Evolutionary conservation across 2,797 vertebrate genomes (phyloP), one percentile per base, ranked within the genome.

Genomic region (Pogonophryne albipinna): DNA sequence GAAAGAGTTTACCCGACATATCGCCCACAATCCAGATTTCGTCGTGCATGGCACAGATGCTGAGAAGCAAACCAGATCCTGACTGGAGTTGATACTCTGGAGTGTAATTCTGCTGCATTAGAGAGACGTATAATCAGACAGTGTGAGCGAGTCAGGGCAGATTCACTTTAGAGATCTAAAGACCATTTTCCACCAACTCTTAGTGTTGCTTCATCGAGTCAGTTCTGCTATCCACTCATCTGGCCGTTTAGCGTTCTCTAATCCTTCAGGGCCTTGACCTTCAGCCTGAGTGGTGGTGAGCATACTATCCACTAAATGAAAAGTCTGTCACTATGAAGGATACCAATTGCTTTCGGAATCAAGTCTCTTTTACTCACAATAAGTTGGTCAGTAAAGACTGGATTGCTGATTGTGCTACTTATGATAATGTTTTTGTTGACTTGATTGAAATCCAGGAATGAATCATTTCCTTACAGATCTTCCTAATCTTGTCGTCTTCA

Each of bases 211-310:
- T 83, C 72, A 67, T 19, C 50, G 69, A 69, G 17, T 69, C 56
- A 1, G 11, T 62, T 77, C 86, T 85, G 81, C 83, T 70, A 65
- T 88, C 66, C 63, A 10, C 79, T 83, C 83, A 87, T 91, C 83
- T 65, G 41, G 63, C 68, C 38, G 70, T 90, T 81, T 76, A 81
- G 69, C 49, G 19, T 84, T 68, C 78, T 64, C 45, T 93, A 92
- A 93, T 93, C 91, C 85, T 66, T 15, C 14, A 0, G 59, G 74
- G 84, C 60, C 85, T 74, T 80, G 85, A 90, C 82, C 85, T 87
- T 82, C 65, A 84, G 20, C 55, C 64, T 51, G 56, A 82, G 58
- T 66, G 44, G 74, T 79, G 82, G 79, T 84, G 77, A 80, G 57
- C 63, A 64, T 63, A 66, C 60, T 76, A 57, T 79, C 56, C 11